Percentiles rank a stretch among this genome's conserved stretches.
These are phyloP conservation scores for Icerya purchasi DNA, from an alignment of 2,888 invertebrate genomes.

Conservation along the genomic window DNA sequence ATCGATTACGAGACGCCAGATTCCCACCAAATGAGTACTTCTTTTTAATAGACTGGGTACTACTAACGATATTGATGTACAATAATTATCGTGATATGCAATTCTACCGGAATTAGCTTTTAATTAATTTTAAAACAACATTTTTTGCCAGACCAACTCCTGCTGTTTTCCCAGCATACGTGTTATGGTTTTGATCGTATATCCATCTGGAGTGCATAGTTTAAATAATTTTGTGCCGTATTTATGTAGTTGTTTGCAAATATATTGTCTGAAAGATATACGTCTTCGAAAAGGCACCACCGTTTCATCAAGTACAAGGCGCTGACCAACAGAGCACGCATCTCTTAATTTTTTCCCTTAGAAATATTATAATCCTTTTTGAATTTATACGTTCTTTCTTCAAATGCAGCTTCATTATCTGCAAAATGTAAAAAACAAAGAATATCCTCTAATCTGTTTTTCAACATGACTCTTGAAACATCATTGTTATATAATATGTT, in stretches of 20 bases:
- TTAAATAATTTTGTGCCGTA: not conserved
- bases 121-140: not conserved
- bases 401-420: not conserved
- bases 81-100: not conserved
- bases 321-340: not conserved
- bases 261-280: not conserved
- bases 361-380: not conserved
- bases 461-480: not conserved
- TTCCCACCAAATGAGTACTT: not conserved
- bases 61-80: not conserved
- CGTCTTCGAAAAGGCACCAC: not conserved
- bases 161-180: not conserved
- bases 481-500: too few relatives aligned
- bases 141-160: not conserved
- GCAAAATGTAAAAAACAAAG: not conserved
- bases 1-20: not conserved
- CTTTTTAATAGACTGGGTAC: not conserved
- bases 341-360: not conserved
- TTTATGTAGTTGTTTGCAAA: not conserved
- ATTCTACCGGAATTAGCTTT: not conserved
- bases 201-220: not conserved
- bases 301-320: not conserved
- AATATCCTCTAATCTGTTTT: not conserved
- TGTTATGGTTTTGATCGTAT: not conserved
- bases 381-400: not conserved